Evolutionary conservation across 2,888 invertebrate genomes (phyloP), one percentile per base, ranked within the genome.

Genomic region (Caenorhabditis virilis): DNA sequence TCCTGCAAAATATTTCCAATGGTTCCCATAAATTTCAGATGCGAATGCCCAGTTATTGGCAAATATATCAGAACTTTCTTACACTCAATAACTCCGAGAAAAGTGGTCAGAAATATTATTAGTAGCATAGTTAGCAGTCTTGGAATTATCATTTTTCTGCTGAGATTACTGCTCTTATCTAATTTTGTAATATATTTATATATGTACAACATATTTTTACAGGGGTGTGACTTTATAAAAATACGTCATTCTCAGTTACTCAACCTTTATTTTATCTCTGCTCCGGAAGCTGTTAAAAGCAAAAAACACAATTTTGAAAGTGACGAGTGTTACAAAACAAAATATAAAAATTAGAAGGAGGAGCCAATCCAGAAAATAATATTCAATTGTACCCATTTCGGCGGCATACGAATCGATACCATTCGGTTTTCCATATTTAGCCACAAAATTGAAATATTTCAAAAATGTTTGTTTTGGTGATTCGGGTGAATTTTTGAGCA

Each of bases 371-470:
- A 62, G 35, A 39, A 56, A 51, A 39, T 62, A 62, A 22, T 56
- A 62, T 38, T 56, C 56, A 33, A 56, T 27, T 25, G 54, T 48
- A 22, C 56, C 47, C 42, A 62, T 42, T 18, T 62, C 52, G 7
- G 52, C 56, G 13, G 62, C 51, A 33, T 38, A 42, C 2, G 62
- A 62, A 43, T 62, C 62, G 3, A 62, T 22, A 2, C 56, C 62
- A 43, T 56, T 42, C 1, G 52, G 52, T 18, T 62, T 62, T 48
- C 62, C 62, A 35, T 51, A 62, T 35, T 41, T 42, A 13, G 62
- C 62, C 33, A 62, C 58, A 27, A 58, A 63, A n/a, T 63, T 57
- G 54, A 63, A 54, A 20, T 63, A 54, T 20, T 53, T 52, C 27
- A 54, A 18, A 36, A 63, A 63, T 23, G 53, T 53, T 35, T 63